Evolutionary conservation across 1,140 invertebrate genomes (phyloP).

Genomic region (Penaeus chinensis): DNA sequence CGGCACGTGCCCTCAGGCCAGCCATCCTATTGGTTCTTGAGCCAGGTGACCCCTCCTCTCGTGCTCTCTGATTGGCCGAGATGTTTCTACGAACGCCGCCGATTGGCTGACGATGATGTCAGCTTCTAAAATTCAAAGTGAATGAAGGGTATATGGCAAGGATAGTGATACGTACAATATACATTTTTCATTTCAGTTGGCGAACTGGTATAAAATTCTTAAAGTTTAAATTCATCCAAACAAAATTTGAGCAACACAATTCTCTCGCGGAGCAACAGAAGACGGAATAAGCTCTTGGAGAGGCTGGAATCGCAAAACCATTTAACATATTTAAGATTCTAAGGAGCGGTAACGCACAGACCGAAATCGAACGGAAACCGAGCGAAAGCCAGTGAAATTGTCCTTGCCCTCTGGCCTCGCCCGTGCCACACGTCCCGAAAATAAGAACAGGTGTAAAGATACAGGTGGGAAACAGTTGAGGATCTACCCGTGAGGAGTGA

Average conservation of each 20-base stretch:
- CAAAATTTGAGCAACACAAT: no score
- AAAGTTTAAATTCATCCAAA: background rate
- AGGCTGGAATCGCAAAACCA: no score
- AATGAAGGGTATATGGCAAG: slow-evolving; percentile 1
- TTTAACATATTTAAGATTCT: background rate
- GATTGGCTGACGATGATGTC: slow-evolving; percentile 34
- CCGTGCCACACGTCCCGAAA: slow-evolving; percentile 41
- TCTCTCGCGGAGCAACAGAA: no score
- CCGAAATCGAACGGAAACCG: background rate
- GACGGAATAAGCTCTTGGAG: no score
- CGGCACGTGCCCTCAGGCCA: slow-evolving; percentile 39
- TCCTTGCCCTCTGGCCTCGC: background rate
- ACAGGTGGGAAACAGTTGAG: slow-evolving; percentile 38
- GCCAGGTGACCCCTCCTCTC: slow-evolving; percentile 23
- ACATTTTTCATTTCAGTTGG: background rate
- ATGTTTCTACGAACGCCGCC: no score
- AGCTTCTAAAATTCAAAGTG: slow-evolving; percentile 32
- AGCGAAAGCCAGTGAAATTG: slow-evolving; percentile 12
- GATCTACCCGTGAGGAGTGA: slow-evolving; percentile 5
- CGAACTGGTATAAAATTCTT: background rate
- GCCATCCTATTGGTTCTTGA: background rate
- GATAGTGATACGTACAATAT: background rate
- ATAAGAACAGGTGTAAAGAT: slow-evolving; percentile 41
- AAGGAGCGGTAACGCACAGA: background rate
- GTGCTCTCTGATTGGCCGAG: slow-evolving; percentile 1